Evolutionary conservation across 2,113 vertebrate species (phyloP), one percentile per base, ranked within the genome.

Genomic region (Abramis brama): DNA sequence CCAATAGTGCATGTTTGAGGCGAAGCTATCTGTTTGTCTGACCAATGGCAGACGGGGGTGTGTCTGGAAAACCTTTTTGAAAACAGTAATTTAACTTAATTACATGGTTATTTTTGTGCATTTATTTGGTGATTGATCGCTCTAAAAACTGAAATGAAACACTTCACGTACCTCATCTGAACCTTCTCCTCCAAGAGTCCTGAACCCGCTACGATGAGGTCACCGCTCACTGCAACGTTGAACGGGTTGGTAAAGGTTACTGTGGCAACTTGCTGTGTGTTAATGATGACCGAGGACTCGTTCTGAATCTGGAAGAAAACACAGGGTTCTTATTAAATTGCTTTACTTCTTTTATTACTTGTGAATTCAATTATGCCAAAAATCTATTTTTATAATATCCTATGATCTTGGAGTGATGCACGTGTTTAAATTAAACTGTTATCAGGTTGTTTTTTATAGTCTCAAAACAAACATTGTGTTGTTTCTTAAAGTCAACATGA

Each of bases 181-280:
- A 87, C 0, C n/a, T 90, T 93, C 19, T 86, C 86, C 13, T 83
- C 71, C 73, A 94, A 83, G 33, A 95, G 86, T 2, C 93, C 91
- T 11, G 94, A 86, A 1, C 94, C 94, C 0, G 47, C 68, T 0
- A 95, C 81, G 4, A 85, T 92, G 86, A 95, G 87, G 1, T 89
- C 30, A 12, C 94, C 94, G 3, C 82, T 92, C 78, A 95, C 90
- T 6, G 91, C 84, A 10, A 91, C 47, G 5, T 88, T 89, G 30
- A 90, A 95, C 0, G 91, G 82, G 89, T 95, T 95, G 39, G 76
- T 91, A 88, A 95, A 94, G 74, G 84, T 80, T 75, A 95, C 88
- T 0, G 43, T 73, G 27, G 93, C 93, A 2, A 9, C 60, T 8
- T 92, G 90, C 52, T 90, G 15, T 30, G 70, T 89, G 13, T 88